Percentiles rank a stretch among this genome's conserved stretches.
Conservation (phyloP, 2,888 invertebrate species). For the Adelphocoris suturalis region DNA sequence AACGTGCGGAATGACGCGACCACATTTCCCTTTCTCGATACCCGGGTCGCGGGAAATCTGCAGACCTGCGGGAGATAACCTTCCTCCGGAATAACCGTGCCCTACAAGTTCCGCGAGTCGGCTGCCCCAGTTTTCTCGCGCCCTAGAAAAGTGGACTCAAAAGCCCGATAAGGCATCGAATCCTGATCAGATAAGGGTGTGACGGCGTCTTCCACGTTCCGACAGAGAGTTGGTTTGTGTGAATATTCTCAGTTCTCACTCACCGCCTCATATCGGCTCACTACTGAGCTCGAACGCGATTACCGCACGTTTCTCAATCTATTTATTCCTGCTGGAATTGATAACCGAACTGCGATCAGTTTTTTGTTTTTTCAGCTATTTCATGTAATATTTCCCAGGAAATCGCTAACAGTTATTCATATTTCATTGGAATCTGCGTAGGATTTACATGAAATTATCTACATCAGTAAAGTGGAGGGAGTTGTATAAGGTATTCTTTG, state of each 20-base stretch:
- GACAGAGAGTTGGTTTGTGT: background rate
- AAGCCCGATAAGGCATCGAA: background rate
- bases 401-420: too few relatives aligned
- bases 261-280: background rate
- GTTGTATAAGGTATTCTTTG: too few relatives aligned
- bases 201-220: background rate
- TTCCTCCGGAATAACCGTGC: background rate
- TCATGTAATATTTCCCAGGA: background rate
- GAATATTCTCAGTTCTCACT: background rate
- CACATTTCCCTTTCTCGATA: background rate
- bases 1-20: background rate
- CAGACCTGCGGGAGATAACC: background rate
- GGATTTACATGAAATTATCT: too few relatives aligned
- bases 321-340: background rate
- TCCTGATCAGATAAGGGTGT: background rate
- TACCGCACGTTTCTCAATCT: background rate
- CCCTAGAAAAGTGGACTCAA: background rate
- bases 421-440: background rate
- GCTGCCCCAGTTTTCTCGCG: background rate
- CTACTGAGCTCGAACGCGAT: background rate
- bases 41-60: background rate
- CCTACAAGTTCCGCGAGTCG: background rate
- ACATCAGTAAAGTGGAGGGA: too few relatives aligned
- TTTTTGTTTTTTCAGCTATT: background rate
- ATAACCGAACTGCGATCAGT: background rate